Evolutionary conservation across 2,113 vertebrate genomes (phyloP).

Genomic region (Aphelocoma coerulescens): DNA sequence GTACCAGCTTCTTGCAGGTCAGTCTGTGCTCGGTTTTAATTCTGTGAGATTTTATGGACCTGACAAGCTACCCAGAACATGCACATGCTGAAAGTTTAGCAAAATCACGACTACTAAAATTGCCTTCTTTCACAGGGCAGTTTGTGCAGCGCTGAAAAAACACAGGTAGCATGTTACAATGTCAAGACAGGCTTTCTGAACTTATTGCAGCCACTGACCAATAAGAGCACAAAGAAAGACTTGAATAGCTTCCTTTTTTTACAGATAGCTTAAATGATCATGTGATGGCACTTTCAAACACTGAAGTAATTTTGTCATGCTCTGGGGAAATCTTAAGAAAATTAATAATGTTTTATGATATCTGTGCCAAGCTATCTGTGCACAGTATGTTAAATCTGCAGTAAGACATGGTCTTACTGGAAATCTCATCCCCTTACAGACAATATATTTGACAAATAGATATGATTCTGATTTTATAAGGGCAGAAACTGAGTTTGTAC

Average conservation of each 20-base stretch:
- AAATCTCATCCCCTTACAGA: background rate
- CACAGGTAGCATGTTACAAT: background rate
- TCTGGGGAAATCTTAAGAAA: background rate
- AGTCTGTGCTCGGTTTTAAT: background rate
- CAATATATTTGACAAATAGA: background rate
- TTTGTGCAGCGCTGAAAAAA: constrained; percentile 29
- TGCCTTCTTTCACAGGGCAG: constrained; percentile 14
- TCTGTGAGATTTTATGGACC: constrained; percentile 4
- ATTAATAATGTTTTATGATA: background rate
- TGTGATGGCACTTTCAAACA: background rate
- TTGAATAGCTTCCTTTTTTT: background rate
- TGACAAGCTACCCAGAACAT: constrained; percentile 15
- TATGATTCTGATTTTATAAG: background rate
- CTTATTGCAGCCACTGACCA: background rate
- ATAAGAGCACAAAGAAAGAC: background rate
- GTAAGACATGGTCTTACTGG: background rate
- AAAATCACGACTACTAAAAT: constrained; percentile 35
- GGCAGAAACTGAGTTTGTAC: background rate
- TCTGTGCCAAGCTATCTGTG: background rate
- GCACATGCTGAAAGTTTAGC: background rate
- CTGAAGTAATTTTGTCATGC: background rate
- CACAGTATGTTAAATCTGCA: background rate
- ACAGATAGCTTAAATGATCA: background rate
- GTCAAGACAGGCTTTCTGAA: constrained; percentile 26
- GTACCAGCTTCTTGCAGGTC: background rate